phyloP scores from a whole-genome alignment of 2,888 invertebrate species.

The Carpatolechia fugitivella region DNA sequence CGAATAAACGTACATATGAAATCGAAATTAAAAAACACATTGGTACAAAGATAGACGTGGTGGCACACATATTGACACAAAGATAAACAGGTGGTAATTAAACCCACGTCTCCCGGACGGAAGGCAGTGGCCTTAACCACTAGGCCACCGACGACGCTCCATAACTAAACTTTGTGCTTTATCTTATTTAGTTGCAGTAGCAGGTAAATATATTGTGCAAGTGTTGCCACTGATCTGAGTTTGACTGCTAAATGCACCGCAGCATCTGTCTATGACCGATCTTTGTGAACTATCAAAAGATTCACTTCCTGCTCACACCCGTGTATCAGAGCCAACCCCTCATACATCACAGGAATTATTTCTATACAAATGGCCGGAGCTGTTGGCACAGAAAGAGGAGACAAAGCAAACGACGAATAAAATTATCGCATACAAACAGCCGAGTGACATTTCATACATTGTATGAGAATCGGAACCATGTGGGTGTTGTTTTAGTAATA shows the following conservation, averaged over 20 bases:
- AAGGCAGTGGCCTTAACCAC: too few species aligned
- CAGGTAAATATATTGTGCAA: too few species aligned
- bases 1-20: too few species aligned
- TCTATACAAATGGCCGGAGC: conserved; percentile 47
- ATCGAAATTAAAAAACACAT: too few species aligned
- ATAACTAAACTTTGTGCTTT: too few species aligned
- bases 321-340: conserved; percentile 17
- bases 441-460: conserved; percentile 46
- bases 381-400: conserved; percentile 51
- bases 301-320: neutral
- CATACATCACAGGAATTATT: conserved; percentile 43
- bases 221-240: neutral
- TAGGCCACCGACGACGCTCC: too few species aligned
- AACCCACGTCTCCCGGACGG: too few species aligned
- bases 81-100: too few species aligned
- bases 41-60: too few species aligned
- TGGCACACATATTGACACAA: too few species aligned
- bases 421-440: conserved; percentile 42
- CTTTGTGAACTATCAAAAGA: neutral
- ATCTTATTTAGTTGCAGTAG: neutral
- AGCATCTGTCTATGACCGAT: conserved; percentile 1
- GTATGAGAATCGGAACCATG: conserved; percentile 42
- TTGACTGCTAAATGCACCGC: neutral
- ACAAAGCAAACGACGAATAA: conserved; percentile 57
- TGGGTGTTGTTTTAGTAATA: conserved; percentile 27